Evolutionary conservation across 2,888 invertebrate genomes (phyloP).

Genomic region (Amiota communis): DNA sequence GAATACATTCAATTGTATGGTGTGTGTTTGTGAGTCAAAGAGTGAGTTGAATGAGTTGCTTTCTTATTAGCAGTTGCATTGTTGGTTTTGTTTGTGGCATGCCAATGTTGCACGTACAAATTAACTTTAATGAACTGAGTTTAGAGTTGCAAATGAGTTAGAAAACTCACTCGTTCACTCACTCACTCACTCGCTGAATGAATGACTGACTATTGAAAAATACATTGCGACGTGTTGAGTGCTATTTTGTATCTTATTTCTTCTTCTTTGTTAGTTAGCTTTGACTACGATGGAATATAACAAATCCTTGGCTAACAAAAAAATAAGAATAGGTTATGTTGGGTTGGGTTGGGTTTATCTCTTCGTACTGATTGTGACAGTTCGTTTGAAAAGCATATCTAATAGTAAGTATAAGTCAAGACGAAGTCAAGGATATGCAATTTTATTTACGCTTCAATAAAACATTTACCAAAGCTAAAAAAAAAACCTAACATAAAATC

Average conservation of each 20-base stretch:
- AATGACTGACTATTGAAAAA: constrained; percentile 40
- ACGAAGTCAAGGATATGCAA: too few species aligned
- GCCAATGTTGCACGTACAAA: constrained; percentile 64
- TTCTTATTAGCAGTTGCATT: constrained; percentile 35
- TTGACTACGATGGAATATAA: too few species aligned
- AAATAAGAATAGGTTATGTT: too few species aligned
- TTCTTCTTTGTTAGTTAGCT: too few species aligned
- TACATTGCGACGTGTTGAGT: constrained; percentile 64
- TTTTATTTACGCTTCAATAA: too few species aligned
- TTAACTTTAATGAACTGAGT: constrained; percentile 66
- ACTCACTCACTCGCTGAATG: too few species aligned
- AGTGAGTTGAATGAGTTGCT: background rate
- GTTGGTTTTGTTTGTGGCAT: constrained; percentile 59
- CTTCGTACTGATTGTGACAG: background rate
- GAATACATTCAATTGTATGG: too few species aligned
- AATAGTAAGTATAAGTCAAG: background rate
- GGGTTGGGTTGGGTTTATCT: too few species aligned
- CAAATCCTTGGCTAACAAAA: too few species aligned
- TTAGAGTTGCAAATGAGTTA: constrained; percentile 64
- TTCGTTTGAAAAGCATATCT: background rate
- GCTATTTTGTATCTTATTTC: constrained; percentile 1
- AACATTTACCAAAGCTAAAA: too few species aligned
- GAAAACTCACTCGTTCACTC: constrained; percentile 53
- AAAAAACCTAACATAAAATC: too few species aligned
- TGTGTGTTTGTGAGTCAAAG: background rate